phyloP scores from a whole-genome alignment of 2,888 invertebrate species.

The Iphiclides podalirius region DNA sequence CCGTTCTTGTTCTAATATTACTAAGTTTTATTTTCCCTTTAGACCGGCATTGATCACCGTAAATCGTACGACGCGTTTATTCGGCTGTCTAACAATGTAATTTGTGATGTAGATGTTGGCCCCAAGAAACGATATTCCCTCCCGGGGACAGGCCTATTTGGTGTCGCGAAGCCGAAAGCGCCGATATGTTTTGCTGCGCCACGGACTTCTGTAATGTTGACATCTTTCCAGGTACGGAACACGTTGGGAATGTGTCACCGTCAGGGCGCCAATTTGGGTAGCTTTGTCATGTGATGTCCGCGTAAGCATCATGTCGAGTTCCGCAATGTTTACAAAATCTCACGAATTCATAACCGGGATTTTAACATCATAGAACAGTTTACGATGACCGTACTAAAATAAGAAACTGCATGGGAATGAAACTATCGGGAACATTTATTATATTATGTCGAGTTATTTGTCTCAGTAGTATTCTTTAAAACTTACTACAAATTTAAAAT shows the following conservation, averaged over 20 bases:
- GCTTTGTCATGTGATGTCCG: slow-evolving; percentile 70
- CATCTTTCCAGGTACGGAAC: slow-evolving; percentile 64
- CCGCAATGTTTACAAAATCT: slow-evolving; percentile 11
- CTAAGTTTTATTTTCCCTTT: slow-evolving; percentile 59
- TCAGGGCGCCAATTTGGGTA: slow-evolving; percentile 50
- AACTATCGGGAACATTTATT: neutral
- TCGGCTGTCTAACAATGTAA: slow-evolving; percentile 47
- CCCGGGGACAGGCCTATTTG: slow-evolving; percentile 81
- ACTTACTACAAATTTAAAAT: no score
- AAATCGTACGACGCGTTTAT: slow-evolving; percentile 28
- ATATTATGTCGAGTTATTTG: neutral
- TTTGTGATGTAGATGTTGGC: slow-evolving; percentile 82
- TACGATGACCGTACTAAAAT: neutral
- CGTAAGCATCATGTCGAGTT: slow-evolving; percentile 43
- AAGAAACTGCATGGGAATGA: slow-evolving; percentile 17
- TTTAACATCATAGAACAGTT: neutral
- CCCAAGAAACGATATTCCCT: slow-evolving; percentile 78
- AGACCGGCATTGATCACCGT: slow-evolving; percentile 75
- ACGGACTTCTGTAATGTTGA: slow-evolving; percentile 85
- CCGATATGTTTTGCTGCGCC: slow-evolving; percentile 81
- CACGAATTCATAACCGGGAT: slow-evolving; percentile 2
- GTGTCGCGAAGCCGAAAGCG: slow-evolving; percentile 74
- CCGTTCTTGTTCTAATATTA: slow-evolving; percentile 58
- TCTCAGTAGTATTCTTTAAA: neutral
- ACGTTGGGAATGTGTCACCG: slow-evolving; percentile 50